Evolutionary conservation across 2,113 vertebrate genomes (phyloP).

Genomic region (Zeus faber): DNA sequence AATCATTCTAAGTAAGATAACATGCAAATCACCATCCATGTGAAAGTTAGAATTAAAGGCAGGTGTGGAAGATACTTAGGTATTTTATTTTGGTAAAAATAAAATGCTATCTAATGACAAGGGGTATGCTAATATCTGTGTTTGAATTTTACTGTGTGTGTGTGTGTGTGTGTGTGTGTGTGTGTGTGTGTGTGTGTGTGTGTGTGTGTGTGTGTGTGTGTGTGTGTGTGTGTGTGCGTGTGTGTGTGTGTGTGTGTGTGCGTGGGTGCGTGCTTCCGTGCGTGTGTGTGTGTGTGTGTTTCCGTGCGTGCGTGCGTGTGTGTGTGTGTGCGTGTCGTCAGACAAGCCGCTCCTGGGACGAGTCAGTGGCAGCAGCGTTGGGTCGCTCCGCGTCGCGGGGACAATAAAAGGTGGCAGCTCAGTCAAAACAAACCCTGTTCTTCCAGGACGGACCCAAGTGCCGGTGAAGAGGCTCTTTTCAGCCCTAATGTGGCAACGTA

Average conservation of each 20-base stretch:
- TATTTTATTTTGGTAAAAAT: too few species aligned
- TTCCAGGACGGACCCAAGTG: constrained; percentile 68
- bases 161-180: too few species aligned
- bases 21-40: too few species aligned
- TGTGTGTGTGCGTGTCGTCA: constrained; percentile 20
- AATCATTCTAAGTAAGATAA: too few species aligned
- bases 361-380: constrained; percentile 45
- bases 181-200: too few species aligned
- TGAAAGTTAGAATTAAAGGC: too few species aligned
- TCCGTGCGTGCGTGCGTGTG: constrained; percentile 1
- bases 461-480: constrained; percentile 78
- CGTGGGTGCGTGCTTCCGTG: neutral
- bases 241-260: neutral
- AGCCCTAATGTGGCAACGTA: constrained; percentile 77
- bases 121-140: too few species aligned
- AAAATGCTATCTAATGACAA: too few species aligned
- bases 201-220: neutral
- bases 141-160: too few species aligned
- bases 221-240: neutral
- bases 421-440: constrained; percentile 78
- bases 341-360: constrained; percentile 14
- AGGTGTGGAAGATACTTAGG: too few species aligned
- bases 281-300: neutral
- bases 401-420: constrained; percentile 76
- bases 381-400: constrained; percentile 52